phyloP scores from a whole-genome alignment of 2,113 vertebrate species.

The Hystrix cristata region DNA sequence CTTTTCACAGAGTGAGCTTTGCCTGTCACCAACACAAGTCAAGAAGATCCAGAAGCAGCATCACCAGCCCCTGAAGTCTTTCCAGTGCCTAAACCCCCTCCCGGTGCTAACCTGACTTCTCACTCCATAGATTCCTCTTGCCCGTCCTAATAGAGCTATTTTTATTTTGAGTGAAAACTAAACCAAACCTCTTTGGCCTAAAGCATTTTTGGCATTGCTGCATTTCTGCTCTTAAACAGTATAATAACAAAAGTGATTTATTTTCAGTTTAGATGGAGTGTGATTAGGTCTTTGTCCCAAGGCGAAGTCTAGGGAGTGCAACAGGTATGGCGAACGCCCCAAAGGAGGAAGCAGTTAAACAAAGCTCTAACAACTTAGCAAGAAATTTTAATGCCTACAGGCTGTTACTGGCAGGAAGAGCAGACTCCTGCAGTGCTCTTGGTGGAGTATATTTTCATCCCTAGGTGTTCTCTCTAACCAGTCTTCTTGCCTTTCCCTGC shows the following conservation, averaged over 20 bases:
- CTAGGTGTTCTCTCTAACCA: not conserved
- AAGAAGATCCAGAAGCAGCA: not conserved
- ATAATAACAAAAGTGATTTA: not conserved
- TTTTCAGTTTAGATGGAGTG: not conserved
- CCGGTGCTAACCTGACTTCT: not conserved
- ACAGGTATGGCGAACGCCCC: not conserved
- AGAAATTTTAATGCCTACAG: slow-evolving; percentile 34
- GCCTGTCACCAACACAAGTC: not conserved
- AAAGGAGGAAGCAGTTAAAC: not conserved
- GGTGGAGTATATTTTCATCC: slow-evolving; percentile 73
- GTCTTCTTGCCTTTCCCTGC: slow-evolving; percentile 6
- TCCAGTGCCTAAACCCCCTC: not conserved
- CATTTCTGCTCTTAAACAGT: slow-evolving; percentile 25
- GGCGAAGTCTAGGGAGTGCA: slow-evolving; percentile 25
- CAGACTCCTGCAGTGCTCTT: not conserved
- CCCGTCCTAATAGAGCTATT: slow-evolving; percentile 3
- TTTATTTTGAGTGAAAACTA: slow-evolving; percentile 53
- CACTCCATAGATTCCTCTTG: not conserved
- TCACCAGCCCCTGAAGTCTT: not conserved
- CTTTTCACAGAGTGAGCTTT: not conserved
- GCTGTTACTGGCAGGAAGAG: slow-evolving; percentile 34
- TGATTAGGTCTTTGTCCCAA: slow-evolving; percentile 24
- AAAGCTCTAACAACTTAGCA: slow-evolving; percentile 30
- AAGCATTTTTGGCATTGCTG: slow-evolving; percentile 37
- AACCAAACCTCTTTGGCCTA: slow-evolving; percentile 13